Base-by-base conservation (phyloP, 2,113 vertebrate genomes). In the Marcusenius ussheri region DNA sequence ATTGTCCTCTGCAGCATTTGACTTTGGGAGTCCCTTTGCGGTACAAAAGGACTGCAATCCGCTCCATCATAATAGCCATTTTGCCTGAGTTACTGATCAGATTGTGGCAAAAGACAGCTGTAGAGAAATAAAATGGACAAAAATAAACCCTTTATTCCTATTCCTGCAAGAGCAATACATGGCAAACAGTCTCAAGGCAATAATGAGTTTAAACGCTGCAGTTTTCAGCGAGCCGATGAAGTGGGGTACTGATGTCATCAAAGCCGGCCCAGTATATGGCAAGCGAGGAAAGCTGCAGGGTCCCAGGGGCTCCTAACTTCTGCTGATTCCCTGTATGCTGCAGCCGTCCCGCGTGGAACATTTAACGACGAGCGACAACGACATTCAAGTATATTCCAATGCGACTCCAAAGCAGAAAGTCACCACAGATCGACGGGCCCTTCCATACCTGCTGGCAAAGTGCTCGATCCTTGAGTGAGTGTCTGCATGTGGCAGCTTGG, bases 381-480 rank as follows among this genome's bases (percentile, higher is more conserved):
- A 85, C 10, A 47, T 4, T 39, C 13, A 50, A 87, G 85, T 35
- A 51, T 17, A 31, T 49, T 87, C 46, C 15, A 49, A 87, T 35
- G n/a, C 13, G 11, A 31, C 8, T 87, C 15, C 9, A 27, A 35
- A 58, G 51, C 45, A 49, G 88, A 11, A 88, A 49, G 51, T 31
- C 1, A 0, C 47, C 15, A 1, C 24, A 6, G 46, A 35, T 11
- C 27, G 24, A 35, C 11, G 50, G 2, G 3, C 21, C 15, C 7
- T 27, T 35, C 50, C 85, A 10, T 89, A 97, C 96, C 97, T 97
- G 96, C 96, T 97, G 92, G 97, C 96, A 92, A 97, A 97, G 91
- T 97, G 97, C 90, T 97, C 96, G 0, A 97, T 97, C 91, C 96
- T 94, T 89, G 96, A 96, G 88, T 97, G 96, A 1, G 97, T 97